Evolutionary conservation across 2,888 invertebrate genomes (phyloP).

Genomic region (Protophormia terraenovae): DNA sequence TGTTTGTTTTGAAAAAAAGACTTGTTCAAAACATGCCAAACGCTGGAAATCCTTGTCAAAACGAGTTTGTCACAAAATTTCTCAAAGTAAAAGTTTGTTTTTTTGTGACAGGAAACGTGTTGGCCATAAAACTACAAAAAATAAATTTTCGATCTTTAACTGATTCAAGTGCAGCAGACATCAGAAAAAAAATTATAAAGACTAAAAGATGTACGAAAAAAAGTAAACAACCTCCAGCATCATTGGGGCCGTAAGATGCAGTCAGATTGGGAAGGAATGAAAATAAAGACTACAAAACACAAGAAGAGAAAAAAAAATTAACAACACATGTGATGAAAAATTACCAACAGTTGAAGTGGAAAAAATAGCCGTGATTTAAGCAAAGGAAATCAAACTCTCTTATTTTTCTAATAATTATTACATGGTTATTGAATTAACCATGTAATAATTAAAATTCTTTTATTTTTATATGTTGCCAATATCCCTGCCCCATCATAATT

Average conservation of each 20-base stretch:
- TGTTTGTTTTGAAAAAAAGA: slow-evolving; percentile 21
- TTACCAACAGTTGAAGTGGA: neutral
- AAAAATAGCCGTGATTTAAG: neutral
- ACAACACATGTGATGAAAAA: slow-evolving; percentile 41
- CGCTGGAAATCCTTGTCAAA: slow-evolving; percentile 60
- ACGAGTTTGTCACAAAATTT: slow-evolving; percentile 63
- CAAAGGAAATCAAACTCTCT: neutral
- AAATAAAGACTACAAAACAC: neutral
- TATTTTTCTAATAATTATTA: neutral
- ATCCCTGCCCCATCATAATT: too few relatives aligned
- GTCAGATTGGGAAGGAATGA: neutral
- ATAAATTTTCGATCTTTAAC: slow-evolving; percentile 52
- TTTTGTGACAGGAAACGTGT: slow-evolving; percentile 63
- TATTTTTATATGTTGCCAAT: too few relatives aligned
- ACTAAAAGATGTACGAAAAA: slow-evolving; percentile 14
- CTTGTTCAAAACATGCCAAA: slow-evolving; percentile 20
- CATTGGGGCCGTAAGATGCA: neutral
- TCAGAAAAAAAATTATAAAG: neutral
- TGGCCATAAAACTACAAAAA: slow-evolving; percentile 48
- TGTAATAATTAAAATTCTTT: too few relatives aligned
- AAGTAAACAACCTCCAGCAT: slow-evolving; percentile 30
- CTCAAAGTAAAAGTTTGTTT: slow-evolving; percentile 65
- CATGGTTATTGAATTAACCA: too few relatives aligned
- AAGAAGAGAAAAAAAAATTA: neutral
- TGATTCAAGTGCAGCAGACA: slow-evolving; percentile 59